A percentile compares a stretch with the other conserved stretches of the same genome.
These are phyloP conservation scores for Clinocottus analis DNA, from an alignment of 2,113 vertebrate genomes.

Conservation along the genomic window DNA sequence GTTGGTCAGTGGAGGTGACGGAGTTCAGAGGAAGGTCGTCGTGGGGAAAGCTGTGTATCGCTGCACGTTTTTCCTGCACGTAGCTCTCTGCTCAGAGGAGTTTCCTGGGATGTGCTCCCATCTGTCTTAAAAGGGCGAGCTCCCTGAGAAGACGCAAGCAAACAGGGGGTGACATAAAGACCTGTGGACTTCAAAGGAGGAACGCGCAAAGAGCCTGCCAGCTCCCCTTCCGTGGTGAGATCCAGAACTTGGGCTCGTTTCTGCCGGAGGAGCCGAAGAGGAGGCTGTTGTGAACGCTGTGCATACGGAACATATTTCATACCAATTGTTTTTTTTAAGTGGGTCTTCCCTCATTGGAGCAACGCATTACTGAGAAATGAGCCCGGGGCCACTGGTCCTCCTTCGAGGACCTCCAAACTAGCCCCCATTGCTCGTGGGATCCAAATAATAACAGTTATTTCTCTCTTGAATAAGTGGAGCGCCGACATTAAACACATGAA, in stretches of 20 bases:
- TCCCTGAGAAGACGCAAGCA: conserved; percentile 42
- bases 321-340: neutral
- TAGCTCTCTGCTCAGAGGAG: conserved; percentile 55
- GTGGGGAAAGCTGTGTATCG: conserved; percentile 50
- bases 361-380: conserved; percentile 55
- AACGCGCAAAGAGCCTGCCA: neutral
- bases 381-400: conserved; percentile 54
- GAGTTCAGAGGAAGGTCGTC: conserved; percentile 81
- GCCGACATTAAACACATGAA: conserved; percentile 68
- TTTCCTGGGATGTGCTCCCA: conserved; percentile 75
- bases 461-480: conserved; percentile 8
- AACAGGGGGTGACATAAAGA: conserved; percentile 34
- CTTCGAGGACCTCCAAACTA: conserved; percentile 56
- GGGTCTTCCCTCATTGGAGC: conserved; percentile 31
- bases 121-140: conserved; percentile 54
- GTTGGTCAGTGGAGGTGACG: conserved; percentile 75
- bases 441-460: conserved; percentile 26
- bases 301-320: neutral
- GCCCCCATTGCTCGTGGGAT: conserved; percentile 32
- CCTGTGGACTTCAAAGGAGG: conserved; percentile 65
- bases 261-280: conserved; percentile 29
- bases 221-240: conserved; percentile 6
- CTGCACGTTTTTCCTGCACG: conserved; percentile 68
- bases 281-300: conserved; percentile 4
- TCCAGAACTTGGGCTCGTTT: conserved; percentile 36